A percentile compares a stretch with the other conserved stretches of the same genome.
Conservation (phyloP, 2,888 invertebrate genomes). For the Oligia latruncula region DNA sequence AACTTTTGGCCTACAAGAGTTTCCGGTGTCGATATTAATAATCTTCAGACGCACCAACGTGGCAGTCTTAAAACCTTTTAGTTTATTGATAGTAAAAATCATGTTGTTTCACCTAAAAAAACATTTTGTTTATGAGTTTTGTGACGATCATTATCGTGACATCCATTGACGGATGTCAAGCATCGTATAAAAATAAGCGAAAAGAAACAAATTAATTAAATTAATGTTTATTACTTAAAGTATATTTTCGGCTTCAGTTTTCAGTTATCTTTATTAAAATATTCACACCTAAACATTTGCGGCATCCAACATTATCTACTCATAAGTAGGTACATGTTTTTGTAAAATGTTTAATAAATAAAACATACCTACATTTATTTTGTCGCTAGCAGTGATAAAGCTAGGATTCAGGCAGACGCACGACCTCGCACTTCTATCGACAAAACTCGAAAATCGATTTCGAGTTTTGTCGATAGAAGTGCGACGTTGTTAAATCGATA, state of each 20-base stretch:
- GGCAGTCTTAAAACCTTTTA: conserved; percentile 56
- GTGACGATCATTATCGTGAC: conserved; percentile 24
- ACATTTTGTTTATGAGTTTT: conserved; percentile 35
- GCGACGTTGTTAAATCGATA: neutral
- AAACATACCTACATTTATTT: conserved; percentile 3
- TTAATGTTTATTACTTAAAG: neutral
- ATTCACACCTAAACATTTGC: neutral
- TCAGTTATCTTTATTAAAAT: conserved; percentile 1
- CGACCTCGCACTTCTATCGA: too few species aligned
- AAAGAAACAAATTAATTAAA: conserved; percentile 15
- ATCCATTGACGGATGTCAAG: conserved; percentile 35
- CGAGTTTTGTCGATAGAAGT: too few species aligned
- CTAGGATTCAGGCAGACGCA: neutral
- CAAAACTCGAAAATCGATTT: neutral
- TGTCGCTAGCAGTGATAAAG: neutral
- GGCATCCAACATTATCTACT: neutral
- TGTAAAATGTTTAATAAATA: conserved; percentile 6
- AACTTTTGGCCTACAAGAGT: conserved; percentile 61
- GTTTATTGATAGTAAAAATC: conserved; percentile 59
- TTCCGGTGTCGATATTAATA: conserved; percentile 62
- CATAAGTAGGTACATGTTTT: neutral
- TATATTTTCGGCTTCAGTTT: conserved; percentile 12
- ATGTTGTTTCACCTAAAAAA: conserved; percentile 23
- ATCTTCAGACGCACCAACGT: conserved; percentile 47
- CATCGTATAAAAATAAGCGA: conserved; percentile 4